These are phyloP conservation scores for Cynopterus brachyotis DNA, from an alignment of 2,113 vertebrate species.

Conservation along the genomic window DNA sequence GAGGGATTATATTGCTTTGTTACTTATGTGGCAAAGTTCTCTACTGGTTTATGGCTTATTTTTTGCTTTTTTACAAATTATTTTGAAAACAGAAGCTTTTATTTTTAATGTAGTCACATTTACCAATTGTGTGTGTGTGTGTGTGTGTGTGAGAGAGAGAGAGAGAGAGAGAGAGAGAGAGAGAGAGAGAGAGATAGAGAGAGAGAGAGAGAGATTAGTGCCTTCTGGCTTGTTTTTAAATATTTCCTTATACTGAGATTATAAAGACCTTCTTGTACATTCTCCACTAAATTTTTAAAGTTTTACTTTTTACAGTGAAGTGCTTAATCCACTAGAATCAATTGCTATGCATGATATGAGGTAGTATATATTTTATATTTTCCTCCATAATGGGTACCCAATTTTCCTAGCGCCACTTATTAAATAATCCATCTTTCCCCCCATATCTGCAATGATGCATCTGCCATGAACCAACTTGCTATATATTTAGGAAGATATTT, in stretches of 20 bases:
- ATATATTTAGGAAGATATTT: background rate
- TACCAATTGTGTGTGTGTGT: background rate
- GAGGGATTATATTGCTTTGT: constrained; percentile 17
- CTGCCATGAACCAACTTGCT: background rate
- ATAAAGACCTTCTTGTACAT: background rate
- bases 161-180: no score
- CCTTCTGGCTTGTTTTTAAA: background rate
- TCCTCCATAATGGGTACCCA: background rate
- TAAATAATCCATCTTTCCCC: background rate
- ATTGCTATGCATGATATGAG: background rate
- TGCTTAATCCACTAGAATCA: background rate
- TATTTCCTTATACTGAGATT: background rate
- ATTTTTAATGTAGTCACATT: background rate
- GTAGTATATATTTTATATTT: background rate
- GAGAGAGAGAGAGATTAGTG: background rate
- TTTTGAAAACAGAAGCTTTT: constrained; percentile 24
- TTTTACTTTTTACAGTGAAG: background rate
- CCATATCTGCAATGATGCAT: background rate
- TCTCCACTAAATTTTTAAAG: background rate
- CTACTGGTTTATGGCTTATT: background rate
- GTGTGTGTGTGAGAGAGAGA: background rate
- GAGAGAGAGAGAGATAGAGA: no score
- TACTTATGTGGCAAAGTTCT: background rate
- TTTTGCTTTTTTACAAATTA: constrained; percentile 6
- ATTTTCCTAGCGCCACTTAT: background rate